Percentiles rank a stretch among this genome's conserved stretches.
phyloP scores from a whole-genome alignment of 92 coral and sea anemone species.

The Umimayanthus kanabou region DNA sequence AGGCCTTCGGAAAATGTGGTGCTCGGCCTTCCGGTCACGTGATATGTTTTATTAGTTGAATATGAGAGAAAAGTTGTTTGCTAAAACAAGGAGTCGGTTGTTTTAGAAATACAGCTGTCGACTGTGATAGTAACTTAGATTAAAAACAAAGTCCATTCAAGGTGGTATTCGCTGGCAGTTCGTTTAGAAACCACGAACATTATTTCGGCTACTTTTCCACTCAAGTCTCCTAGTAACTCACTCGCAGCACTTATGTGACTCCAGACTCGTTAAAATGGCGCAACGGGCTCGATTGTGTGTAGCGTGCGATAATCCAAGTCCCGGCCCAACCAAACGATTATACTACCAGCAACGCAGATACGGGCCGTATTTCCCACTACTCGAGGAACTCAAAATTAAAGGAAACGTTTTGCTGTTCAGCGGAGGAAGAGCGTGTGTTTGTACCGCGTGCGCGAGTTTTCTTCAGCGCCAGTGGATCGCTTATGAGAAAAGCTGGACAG shows the following conservation, averaged over 20 bases:
- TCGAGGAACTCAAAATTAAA: constrained; percentile 66
- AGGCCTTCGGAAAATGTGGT: background rate
- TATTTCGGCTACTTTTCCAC: background rate
- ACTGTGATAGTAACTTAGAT: background rate
- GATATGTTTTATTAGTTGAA: background rate
- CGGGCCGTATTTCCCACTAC: constrained; percentile 91
- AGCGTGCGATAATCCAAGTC: constrained; percentile 86
- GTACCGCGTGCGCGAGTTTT: constrained; percentile 91
- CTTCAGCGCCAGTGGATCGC: constrained; percentile 89
- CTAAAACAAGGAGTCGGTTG: background rate
- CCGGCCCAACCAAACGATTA: constrained; percentile 87
- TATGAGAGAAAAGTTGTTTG: no score
- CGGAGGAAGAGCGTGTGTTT: constrained; percentile 81
- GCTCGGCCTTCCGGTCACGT: background rate
- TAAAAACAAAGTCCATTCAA: background rate
- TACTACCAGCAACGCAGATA: constrained; percentile 82
- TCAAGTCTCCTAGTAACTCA: background rate
- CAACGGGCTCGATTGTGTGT: constrained; percentile 60
- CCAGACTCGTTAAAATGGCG: constrained; percentile 29
- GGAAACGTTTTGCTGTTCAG: constrained; percentile 66
- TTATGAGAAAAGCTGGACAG: constrained; percentile 86
- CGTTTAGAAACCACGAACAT: background rate
- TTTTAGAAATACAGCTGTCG: background rate
- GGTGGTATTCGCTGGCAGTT: background rate
- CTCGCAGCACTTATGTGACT: no score